Conservation (phyloP, 2,113 vertebrate genomes). For the Hippopotamus amphibius region DNA sequence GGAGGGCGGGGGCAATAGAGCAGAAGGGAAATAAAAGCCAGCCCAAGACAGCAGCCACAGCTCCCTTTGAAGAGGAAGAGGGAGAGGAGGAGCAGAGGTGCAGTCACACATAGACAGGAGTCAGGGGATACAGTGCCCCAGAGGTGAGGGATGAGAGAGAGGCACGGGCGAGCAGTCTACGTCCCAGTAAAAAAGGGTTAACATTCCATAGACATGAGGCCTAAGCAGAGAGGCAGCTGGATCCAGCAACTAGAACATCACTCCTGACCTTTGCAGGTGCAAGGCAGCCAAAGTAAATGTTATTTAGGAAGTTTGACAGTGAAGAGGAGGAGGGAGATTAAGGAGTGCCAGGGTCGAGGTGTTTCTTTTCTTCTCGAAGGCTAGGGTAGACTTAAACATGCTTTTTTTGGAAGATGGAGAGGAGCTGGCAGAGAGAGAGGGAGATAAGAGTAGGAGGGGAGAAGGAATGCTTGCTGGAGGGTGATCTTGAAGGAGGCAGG, state of each 20-base stretch:
- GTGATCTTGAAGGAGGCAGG: background rate
- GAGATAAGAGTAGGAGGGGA: background rate
- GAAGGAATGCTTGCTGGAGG: background rate
- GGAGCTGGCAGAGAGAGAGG: background rate
- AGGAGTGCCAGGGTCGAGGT: background rate
- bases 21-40: background rate
- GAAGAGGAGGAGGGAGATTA: background rate
- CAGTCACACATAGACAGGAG: background rate
- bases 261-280: background rate
- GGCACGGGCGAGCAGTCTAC: background rate
- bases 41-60: background rate
- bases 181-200: background rate
- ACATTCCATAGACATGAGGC: background rate
- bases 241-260: background rate
- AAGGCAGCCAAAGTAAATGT: background rate
- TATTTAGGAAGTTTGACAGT: background rate
- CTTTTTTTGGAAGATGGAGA: background rate
- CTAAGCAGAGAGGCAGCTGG: background rate
- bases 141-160: background rate
- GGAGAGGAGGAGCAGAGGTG: background rate
- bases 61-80: background rate
- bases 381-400: background rate
- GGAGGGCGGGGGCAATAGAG: background rate
- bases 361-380: background rate
- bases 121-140: no score